Evolutionary conservation across 2,113 vertebrate species (phyloP), one percentile per base, ranked within the genome.

Genomic region (Phylloscopus trochiloides): DNA sequence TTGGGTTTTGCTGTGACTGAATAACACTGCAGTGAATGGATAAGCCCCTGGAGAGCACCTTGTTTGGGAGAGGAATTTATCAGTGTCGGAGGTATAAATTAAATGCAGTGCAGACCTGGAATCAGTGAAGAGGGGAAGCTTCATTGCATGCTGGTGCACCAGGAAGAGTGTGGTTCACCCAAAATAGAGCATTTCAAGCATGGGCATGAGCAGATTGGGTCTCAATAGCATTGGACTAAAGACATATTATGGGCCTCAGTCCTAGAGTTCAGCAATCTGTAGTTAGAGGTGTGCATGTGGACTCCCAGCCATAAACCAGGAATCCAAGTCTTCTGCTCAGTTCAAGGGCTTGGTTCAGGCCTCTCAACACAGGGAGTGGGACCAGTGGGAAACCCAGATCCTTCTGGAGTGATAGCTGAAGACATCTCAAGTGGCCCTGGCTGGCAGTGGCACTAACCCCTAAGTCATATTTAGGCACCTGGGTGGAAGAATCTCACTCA

Each of bases 41-140:
- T 94, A 80, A 92, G 36, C 12, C 51, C 68, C 51, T 16, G 5
- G 87, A 94, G 91, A 95, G 79, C 73, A 80, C 16, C 62, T 57
- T 66, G 73, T 82, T 86, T 70, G 43, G 54, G 59, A 96, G 73
- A 85, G 88, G 66, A 90, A 94, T 97, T 95, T 95, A 38, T 95
- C 96, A 88, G 70, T 85, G 89, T 92, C 1, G 0, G 42, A 47
- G 66, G 47, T 82, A 58, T 82, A 93, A 96, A 95, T 90, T 76
- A 86, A 73, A 36, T 6, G 7, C 5, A 12, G 8, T 61, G 42
- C 43, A 94, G 79, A 77, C 47, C 47, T 71, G 70, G 62, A 89
- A 38, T 62, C 52, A 58, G 76, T 68, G 55, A 31, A 58, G 77
- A 65, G 50, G 57, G 29, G 34, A 88, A 83, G 55, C 31, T 96